phyloP scores from a whole-genome alignment of 1,140 invertebrate genomes.

The Drosophila bipectinata region DNA sequence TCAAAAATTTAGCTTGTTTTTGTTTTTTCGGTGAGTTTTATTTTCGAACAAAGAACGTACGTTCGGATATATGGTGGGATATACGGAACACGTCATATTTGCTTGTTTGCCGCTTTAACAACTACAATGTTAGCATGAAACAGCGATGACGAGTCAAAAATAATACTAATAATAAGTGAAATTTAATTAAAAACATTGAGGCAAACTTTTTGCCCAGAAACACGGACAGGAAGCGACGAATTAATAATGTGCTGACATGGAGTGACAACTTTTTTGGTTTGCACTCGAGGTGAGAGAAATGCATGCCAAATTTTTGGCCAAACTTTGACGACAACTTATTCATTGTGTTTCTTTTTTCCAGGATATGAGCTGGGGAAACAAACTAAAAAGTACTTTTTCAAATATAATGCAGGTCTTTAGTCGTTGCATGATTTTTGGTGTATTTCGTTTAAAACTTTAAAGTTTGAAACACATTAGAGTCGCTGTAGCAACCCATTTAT shows the following conservation, averaged over 20 bases:
- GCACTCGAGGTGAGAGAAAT: not conserved
- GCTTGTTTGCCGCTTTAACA: constrained; percentile 18
- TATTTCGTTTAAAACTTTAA: constrained; percentile 5
- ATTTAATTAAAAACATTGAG: constrained; percentile 51
- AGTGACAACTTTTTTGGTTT: constrained; percentile 33
- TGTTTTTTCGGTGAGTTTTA: constrained; percentile 30
- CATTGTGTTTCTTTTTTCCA: not conserved
- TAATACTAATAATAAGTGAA: constrained; percentile 47
- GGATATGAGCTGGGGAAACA: not conserved
- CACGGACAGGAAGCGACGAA: constrained; percentile 24
- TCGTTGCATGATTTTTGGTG: not conserved
- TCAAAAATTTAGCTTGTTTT: constrained; percentile 46
- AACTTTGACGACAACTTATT: constrained; percentile 4
- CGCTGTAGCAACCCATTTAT: too few relatives aligned
- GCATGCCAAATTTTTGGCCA: constrained; percentile 2
- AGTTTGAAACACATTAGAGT: not conserved
- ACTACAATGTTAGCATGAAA: constrained; percentile 18
- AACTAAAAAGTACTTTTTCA: not conserved
- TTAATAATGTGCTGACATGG: constrained; percentile 34
- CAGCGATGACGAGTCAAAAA: constrained; percentile 30
- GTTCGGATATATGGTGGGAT: constrained; percentile 1
- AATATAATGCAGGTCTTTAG: not conserved
- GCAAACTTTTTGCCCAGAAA: constrained; percentile 18
- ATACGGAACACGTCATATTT: constrained; percentile 55
- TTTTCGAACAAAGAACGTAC: constrained; percentile 33